Percentiles rank a stretch among this genome's conserved stretches.
Evolutionary conservation across 2,797 vertebrate genomes (phyloP).

Genomic region (Arnoldichthys spilopterus): DNA sequence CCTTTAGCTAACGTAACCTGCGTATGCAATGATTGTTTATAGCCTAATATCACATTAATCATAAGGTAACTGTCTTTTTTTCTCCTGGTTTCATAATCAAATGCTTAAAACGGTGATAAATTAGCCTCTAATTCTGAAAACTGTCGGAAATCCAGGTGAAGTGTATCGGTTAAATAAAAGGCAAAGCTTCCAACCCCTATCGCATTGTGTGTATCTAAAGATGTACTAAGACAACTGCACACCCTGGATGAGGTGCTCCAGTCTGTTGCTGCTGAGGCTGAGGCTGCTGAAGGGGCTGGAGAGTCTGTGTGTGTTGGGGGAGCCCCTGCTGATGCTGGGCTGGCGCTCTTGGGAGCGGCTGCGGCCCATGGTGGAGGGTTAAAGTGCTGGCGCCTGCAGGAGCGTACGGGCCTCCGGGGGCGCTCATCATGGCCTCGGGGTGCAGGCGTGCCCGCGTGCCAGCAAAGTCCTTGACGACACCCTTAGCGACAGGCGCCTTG

Average conservation of each 20-base stretch:
- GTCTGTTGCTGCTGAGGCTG: constrained; percentile 69
- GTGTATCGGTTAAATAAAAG: no score
- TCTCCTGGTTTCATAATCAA: no score
- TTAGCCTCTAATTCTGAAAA: no score
- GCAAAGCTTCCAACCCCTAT: no score
- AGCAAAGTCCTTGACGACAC: constrained; percentile 95
- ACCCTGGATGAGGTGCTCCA: constrained; percentile 75
- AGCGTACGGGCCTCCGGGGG: constrained; percentile 83
- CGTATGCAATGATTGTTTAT: no score
- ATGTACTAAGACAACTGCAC: not conserved
- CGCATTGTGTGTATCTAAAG: not conserved
- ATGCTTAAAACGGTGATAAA: no score
- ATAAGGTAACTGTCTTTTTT: no score
- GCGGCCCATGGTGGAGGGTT: constrained; percentile 86
- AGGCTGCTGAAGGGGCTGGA: constrained; percentile 79
- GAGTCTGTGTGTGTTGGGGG: constrained; percentile 83
- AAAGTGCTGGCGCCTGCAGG: constrained; percentile 92
- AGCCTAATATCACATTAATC: no score
- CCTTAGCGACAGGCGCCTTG: constrained; percentile 89
- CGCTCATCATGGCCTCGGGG: constrained; percentile 94
- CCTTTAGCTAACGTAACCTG: no score
- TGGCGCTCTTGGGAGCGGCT: constrained; percentile 65
- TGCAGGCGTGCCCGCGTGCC: constrained; percentile 91
- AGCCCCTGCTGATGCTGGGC: constrained; percentile 79
- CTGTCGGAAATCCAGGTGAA: no score